A percentile compares a stretch with the other conserved stretches of the same genome.
These are phyloP conservation scores for Nephrotoma guestfalica DNA, from an alignment of 2,888 invertebrate genomes.

Conservation along the genomic window DNA sequence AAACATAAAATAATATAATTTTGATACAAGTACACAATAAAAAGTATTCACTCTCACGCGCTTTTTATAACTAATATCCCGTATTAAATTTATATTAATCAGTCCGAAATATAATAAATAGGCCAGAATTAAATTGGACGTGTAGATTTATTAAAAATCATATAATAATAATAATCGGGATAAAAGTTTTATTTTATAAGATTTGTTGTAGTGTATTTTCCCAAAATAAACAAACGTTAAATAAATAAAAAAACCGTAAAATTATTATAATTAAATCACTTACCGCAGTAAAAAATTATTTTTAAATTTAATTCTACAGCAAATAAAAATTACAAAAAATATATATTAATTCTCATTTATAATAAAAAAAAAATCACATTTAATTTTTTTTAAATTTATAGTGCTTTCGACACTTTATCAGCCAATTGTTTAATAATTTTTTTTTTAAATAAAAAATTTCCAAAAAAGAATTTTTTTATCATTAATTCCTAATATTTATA, in stretches of 20 bases:
- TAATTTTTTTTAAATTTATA: not conserved
- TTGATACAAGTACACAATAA: not conserved
- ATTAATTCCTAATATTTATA: not conserved
- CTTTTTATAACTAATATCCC: not conserved
- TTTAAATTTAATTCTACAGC: not conserved
- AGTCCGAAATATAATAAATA: not conserved
- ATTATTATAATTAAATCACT: not conserved
- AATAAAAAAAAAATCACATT: not conserved
- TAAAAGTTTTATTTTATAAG: not conserved
- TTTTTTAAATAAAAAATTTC: slow-evolving; percentile 2
- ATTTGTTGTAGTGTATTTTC: not conserved
- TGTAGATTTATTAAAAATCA: not conserved
- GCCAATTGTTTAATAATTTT: not conserved
- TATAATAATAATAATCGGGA: not conserved
- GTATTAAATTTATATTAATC: not conserved
- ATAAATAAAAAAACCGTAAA: not conserved
- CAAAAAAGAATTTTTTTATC: not conserved
- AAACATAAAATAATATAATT: not conserved
- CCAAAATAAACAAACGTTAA: not conserved
- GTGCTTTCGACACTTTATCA: not conserved
- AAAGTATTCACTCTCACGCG: not conserved
- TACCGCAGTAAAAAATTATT: not conserved
- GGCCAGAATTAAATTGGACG: not conserved
- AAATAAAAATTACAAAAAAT: not conserved
- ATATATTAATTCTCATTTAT: not conserved